Base-by-base conservation (phyloP, 2,888 invertebrate species). In the Agrotis segetum region DNA sequence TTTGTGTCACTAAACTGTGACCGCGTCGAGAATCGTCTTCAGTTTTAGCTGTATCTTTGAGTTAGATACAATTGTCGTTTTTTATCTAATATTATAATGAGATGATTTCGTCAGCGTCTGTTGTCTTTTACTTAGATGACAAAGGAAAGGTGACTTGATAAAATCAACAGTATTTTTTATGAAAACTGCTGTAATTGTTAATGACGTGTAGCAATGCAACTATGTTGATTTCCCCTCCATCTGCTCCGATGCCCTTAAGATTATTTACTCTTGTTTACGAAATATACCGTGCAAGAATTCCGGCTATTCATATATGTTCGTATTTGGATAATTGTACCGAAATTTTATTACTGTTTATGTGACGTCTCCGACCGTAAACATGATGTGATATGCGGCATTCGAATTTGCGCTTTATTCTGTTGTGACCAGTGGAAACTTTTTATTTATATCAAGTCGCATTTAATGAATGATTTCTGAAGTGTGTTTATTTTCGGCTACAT, bases 271-370 rank as follows among this genome's bases (percentile, higher is more conserved):
- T 86, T 68, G 81, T 78, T 95, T 92, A 93, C 94, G 94, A 93
- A 95, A 95, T 89, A 73, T 74, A 81, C 80, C 94, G 93, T 95
- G 95, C 83, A 94, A 90, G 92, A 91, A 95, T 95, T 91, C 86
- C 79, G 81, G 84, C 85, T 82, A 85, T 85, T 84, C 73, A 50
- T 64, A 58, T 74, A 40, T 34, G 34, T 29, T 61, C 74, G 50
- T 74, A 86, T 88, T 90, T 86, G 83, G 82, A 86, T 90, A 90
- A 91, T 91, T 91, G 90, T 87, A 86, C 85, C 82, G 83, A 88
- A 88, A 86, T 85, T 88, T 85, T 88, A 79, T 77, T 67, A 71
- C 85, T 72, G 71, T 81, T 81, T 83, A 81, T 81, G 81, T 83
- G 77, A 79, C 71, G 72, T 76, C 75, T 67, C 67, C 16, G 69